Conservation (phyloP, 2,888 invertebrate species). For the Drosophila falleni region DNA sequence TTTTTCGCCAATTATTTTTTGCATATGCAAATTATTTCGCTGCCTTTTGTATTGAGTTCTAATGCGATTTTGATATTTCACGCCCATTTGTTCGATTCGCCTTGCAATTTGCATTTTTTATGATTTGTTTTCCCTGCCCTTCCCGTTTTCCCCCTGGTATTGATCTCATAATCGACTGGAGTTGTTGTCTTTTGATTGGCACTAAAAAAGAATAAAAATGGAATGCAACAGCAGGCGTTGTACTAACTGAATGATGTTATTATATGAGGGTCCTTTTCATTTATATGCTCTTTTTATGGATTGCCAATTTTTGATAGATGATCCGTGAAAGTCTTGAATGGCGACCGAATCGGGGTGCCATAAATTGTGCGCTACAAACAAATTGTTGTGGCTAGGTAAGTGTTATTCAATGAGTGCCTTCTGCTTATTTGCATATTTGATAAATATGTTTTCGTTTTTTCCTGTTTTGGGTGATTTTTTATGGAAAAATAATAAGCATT, state of each 20-base stretch:
- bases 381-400: conserved; percentile 35
- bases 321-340: conserved; percentile 67
- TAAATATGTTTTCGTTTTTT: conserved; percentile 67
- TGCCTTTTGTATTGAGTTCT: conserved; percentile 56
- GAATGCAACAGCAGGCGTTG: conserved; percentile 48
- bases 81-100: conserved; percentile 68
- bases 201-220: conserved; percentile 25
- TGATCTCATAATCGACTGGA: conserved; percentile 77
- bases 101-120: conserved; percentile 77
- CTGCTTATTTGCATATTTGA: conserved; percentile 79
- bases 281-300: conserved; percentile 61
- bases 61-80: conserved; percentile 71
- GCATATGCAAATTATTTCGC: conserved; percentile 68
- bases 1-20: conserved; percentile 75
- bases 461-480: conserved; percentile 74
- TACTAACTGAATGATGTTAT: conserved; percentile 18
- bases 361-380: conserved; percentile 38
- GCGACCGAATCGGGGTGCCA: conserved; percentile 14
- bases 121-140: conserved; percentile 67
- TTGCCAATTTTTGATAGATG: conserved; percentile 78
- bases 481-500: conserved; percentile 76
- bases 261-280: conserved; percentile 61
- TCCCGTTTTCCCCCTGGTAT: conserved; percentile 30
- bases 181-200: conserved; percentile 63
- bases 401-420: conserved; percentile 40